Conservation (phyloP, 2,797 vertebrate genomes). For the Falco columbarius region DNA sequence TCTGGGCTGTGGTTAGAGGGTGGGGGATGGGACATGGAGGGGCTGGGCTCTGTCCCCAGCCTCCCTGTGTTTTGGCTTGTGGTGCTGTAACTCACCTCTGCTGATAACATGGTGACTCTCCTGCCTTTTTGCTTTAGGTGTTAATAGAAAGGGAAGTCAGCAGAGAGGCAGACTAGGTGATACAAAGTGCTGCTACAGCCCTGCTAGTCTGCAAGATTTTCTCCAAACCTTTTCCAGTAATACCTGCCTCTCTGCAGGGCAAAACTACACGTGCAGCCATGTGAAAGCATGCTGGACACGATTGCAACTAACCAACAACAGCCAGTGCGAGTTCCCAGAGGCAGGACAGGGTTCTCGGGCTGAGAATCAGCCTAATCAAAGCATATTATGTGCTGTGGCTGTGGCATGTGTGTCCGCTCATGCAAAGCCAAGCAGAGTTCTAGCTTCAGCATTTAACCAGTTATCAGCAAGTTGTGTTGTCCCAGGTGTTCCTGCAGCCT, state of each 20-base stretch:
- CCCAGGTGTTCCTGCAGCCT: not conserved
- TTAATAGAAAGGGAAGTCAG: not conserved
- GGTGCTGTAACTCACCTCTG: not conserved
- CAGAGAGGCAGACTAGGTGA: not conserved
- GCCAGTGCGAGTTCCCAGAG: not conserved
- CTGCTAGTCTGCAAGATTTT: not conserved
- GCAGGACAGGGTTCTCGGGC: not conserved
- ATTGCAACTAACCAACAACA: not conserved
- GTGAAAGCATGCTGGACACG: accelerated
- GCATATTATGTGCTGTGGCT: accelerated
- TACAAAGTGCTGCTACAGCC: not conserved
- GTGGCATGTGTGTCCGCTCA: not conserved
- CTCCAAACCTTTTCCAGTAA: not conserved
- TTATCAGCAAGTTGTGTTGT: not conserved
- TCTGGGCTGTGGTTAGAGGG: not conserved
- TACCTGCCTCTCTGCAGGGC: not conserved
- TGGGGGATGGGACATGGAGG: not conserved
- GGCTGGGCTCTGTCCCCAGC: not conserved
- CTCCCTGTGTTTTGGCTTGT: not conserved
- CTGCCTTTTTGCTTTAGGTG: not conserved
- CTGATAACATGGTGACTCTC: not conserved
- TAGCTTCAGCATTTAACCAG: not conserved
- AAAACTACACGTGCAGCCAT: accelerated
- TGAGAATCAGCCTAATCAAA: not conserved
- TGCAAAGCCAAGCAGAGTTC: not conserved